A percentile compares a stretch with the other conserved stretches of the same genome.
These are phyloP conservation scores for Mizuhopecten yessoensis DNA, from an alignment of 1,140 invertebrate species.

Conservation along the genomic window DNA sequence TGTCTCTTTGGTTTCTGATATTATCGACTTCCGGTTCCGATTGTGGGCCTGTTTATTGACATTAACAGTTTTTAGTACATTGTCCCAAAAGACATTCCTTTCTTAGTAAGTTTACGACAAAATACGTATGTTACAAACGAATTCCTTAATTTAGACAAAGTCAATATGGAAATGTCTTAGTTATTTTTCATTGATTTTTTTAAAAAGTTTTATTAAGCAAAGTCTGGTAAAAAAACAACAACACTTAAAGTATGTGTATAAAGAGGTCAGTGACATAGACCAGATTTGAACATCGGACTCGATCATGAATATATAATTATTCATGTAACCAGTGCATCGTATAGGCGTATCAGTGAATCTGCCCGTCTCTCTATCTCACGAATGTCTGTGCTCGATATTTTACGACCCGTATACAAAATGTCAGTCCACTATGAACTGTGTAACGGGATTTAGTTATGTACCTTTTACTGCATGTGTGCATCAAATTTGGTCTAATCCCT, in stretches of 20 bases:
- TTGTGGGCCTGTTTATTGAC: no score
- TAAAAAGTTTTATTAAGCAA: no score
- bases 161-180: no score
- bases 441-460: not conserved
- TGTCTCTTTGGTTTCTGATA: no score
- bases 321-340: not conserved
- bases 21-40: no score
- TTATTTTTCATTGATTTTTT: no score
- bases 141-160: no score
- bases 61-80: no score
- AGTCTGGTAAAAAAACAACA: no score
- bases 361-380: slow-evolving; percentile 17
- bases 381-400: not conserved
- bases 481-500: not conserved
- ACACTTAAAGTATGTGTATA: not conserved
- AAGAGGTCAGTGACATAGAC: not conserved
- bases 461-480: not conserved
- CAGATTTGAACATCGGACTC: not conserved
- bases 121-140: no score
- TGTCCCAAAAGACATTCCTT: no score
- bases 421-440: not conserved
- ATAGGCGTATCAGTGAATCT: not conserved
- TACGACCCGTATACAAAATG: not conserved
- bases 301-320: not conserved
- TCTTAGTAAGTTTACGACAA: no score